Base-by-base conservation (phyloP, 92 coral and sea anemone species). In the Phenganax marumi region DNA sequence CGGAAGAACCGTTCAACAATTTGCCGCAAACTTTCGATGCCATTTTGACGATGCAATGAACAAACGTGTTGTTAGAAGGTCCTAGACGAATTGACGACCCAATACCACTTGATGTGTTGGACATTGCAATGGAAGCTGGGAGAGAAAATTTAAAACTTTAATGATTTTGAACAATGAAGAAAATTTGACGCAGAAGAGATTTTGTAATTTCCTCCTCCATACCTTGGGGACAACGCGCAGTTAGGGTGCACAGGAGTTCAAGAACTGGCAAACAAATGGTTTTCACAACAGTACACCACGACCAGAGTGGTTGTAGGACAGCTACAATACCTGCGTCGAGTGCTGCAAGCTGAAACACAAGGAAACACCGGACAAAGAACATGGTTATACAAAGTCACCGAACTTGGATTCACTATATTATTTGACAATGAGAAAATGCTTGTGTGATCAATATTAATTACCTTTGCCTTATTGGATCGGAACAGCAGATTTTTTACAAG, bases 251-350 rank as follows among this genome's bases (percentile, higher is more conserved):
- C 63, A 95, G 81, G 19, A 90, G 69, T 21, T 91, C 87, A 68
- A 95, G 85, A 12, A 92, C 97, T 39, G 90, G 87, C 1, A 80
- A 64, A 53, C 93, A 81, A 49, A 95, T 86, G 0, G 86, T 21
- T 21, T 85, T 75, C 23, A 89, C 92, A 8, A 95, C 98, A 16
- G 91, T 86, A 79, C 98, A 95, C 98, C 98, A 95, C 12, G 96
- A 85, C 98, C 97, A 95, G 13, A 95, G 84, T 76, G 91, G 92
- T 83, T 92, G 97, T 7, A 95, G 86, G 22, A 89, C 90, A 56
- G 88, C 91, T 24, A 92, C 69, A 72, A 95, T 52, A 54, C 92
- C 91, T 75, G 90, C 69, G 68, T 95, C 93, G 70, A 92, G 65
- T 53, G 93, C 90, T 12, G 87, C 92, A 51, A 79, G 76, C 98